Percentiles rank a stretch among this genome's conserved stretches.
phyloP scores from a whole-genome alignment of 2,797 vertebrate genomes.

The Hemibagrus guttatus region DNA sequence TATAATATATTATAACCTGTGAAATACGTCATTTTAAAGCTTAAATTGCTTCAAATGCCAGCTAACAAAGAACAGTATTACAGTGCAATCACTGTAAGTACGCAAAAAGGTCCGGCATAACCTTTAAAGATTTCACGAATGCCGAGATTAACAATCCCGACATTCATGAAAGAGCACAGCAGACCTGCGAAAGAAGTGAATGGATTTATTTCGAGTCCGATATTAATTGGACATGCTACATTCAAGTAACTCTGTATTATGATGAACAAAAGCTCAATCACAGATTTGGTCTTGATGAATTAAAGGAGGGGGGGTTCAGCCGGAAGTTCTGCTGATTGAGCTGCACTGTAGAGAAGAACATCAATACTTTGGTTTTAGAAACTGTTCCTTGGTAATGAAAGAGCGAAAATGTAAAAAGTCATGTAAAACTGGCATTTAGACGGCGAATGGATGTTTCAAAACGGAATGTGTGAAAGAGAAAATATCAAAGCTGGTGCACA shows the following conservation, averaged over 20 bases:
- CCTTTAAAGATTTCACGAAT: background rate
- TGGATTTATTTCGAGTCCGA: background rate
- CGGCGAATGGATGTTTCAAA: background rate
- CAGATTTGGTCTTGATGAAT: background rate
- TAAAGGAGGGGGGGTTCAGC: background rate
- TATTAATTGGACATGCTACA: background rate
- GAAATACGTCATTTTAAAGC: background rate
- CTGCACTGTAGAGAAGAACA: background rate
- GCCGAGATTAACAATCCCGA: background rate
- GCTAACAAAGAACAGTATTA: background rate
- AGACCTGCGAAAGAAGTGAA: background rate
- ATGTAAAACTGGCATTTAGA: background rate
- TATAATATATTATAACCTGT: background rate
- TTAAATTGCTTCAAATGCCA: background rate
- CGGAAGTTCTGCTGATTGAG: background rate
- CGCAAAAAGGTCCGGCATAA: background rate
- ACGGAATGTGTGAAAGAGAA: background rate
- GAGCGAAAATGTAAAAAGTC: background rate
- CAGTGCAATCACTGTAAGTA: background rate
- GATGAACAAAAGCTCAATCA: constrained; percentile 2
- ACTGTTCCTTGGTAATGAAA: background rate
- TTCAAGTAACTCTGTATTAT: background rate
- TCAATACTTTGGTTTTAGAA: constrained; percentile 9
- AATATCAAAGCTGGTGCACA: constrained; percentile 6
- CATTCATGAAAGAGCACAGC: background rate